Base-by-base conservation (phyloP, 1,140 invertebrate genomes). In the Zaprionus vittiger region DNA sequence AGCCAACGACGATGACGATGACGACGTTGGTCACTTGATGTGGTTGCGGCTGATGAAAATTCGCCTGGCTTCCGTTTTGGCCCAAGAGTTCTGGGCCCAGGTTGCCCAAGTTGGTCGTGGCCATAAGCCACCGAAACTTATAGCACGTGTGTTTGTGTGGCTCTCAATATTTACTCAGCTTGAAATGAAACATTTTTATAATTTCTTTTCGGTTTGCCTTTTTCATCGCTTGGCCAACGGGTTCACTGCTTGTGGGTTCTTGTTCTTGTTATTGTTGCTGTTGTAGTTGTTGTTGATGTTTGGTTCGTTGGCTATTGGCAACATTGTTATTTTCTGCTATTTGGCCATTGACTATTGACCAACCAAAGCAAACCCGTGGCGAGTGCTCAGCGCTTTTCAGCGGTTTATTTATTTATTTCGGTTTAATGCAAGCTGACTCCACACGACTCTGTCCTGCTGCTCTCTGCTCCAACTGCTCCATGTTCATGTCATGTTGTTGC, bases 271-370 rank as follows among this genome's bases (percentile, higher is more conserved):
- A 4, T 26, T 59, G 49, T 67, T 83, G 72, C 77, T 57, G 65
- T 73, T 77, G 73, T 57, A 64, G 70, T 59, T 83, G 76, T 62
- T 73, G 80, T 78, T 87, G 80, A 61, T 83, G 84, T 69, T 89
- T 87, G 84, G 84, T 84, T 87, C 84, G 84, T 84, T 87, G 84
- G 84, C 84, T 83, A 87, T 89, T 84, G 84, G 84, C 84, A 87
- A 87, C 84, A 87, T 87, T 87, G 84, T 87, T 87, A 89, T 87
- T 87, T 87, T 87, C 85, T 89, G 84, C 84, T 81, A 81, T 87
- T 87, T 87, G 84, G 75, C 61, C 84, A 87, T 89, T 84, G 84
- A 87, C 81, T 87, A 90, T 87, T 89, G 81, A 84, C 79, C 83
- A 85, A 55, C 34, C 49, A 57, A 26, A 22, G n/a, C 56, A 31